phyloP scores from a whole-genome alignment of 2,888 invertebrate species.

The Loripinus fragilis region DNA sequence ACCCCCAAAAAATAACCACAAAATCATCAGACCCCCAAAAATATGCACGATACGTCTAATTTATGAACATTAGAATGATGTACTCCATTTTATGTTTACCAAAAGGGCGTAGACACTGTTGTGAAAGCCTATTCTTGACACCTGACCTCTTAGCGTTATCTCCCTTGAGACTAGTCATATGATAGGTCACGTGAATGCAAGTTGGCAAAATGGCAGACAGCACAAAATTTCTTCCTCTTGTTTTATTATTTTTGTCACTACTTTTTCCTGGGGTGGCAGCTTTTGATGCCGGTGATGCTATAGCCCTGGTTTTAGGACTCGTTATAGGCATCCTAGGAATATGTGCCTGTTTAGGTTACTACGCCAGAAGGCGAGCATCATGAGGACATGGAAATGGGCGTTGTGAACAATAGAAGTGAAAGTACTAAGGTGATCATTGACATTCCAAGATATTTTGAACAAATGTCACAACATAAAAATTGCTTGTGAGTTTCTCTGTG shows the following conservation, averaged over 20 bases:
- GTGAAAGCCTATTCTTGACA: too few species aligned
- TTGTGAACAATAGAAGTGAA: not conserved
- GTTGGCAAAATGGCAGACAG: constrained; percentile 72
- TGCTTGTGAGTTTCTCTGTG: not conserved
- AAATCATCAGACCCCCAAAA: too few species aligned
- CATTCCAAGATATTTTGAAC: not conserved
- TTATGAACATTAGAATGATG: too few species aligned
- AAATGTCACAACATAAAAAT: not conserved
- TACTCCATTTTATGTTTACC: too few species aligned
- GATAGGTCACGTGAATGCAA: constrained; percentile 65
- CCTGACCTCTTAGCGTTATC: too few species aligned
- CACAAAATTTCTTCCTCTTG: constrained; percentile 48
- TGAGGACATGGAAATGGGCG: constrained; percentile 11
- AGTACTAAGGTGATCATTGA: not conserved
- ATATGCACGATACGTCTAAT: too few species aligned
- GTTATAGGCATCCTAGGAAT: constrained; percentile 82
- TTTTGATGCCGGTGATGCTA: constrained; percentile 83
- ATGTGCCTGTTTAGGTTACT: constrained; percentile 83
- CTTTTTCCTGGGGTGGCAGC: constrained; percentile 79
- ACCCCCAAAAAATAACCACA: too few species aligned
- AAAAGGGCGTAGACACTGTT: too few species aligned
- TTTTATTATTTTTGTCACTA: constrained; percentile 66
- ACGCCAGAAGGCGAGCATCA: constrained; percentile 79
- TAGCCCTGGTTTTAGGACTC: constrained; percentile 83
- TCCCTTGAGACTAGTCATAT: constrained; percentile 48